Evolutionary conservation across 1,140 invertebrate species (phyloP), one percentile per base, ranked within the genome.

Genomic region (Cotesia glomerata): DNA sequence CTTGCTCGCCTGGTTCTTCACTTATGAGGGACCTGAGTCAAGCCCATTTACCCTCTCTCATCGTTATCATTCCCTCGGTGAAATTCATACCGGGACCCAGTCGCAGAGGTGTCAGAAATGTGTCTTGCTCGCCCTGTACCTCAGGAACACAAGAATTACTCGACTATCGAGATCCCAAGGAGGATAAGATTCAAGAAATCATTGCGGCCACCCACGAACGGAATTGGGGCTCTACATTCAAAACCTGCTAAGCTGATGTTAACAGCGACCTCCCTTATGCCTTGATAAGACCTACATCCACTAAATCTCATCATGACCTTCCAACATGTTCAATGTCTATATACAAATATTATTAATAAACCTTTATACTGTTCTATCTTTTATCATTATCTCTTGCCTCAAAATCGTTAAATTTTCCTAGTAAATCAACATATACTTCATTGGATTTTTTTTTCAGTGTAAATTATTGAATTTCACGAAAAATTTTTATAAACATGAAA

Each of bases 141-240:
- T 72, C 16, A 35, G 52, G 62, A 76, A 76, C 77, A 76, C 78
- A 75, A 65, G 81, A 85, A 85, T 85, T 85, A 85, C 80, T 81
- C 78, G 79, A 78, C 82, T 85, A 85, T 85, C 78, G 82, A 85
- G 84, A 85, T 85, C 80, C 45, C 36, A 16, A 49, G 26, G 56
- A 26, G 56, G 73, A 74, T 71, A 71, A 72, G 64, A 54, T 36
- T 34, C 72, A 78, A 85, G 82, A 85, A 85, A 85, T 86, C 84
- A 86, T 87, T 83, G 82, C 77, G 85, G 78, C 85, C 85, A 86
- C 85, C 85, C 85, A 86, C 85, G 84, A 68, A 16, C 58, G 49
- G 49, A 67, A 67, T 67, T 67, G 49, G 51, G 51, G 14, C 18
- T 49, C 8, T 13, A 13, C 16, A 35, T 9, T 5, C 11, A n/a